Conservation (phyloP, 2,888 invertebrate species). For the Parnassius orleans region DNA sequence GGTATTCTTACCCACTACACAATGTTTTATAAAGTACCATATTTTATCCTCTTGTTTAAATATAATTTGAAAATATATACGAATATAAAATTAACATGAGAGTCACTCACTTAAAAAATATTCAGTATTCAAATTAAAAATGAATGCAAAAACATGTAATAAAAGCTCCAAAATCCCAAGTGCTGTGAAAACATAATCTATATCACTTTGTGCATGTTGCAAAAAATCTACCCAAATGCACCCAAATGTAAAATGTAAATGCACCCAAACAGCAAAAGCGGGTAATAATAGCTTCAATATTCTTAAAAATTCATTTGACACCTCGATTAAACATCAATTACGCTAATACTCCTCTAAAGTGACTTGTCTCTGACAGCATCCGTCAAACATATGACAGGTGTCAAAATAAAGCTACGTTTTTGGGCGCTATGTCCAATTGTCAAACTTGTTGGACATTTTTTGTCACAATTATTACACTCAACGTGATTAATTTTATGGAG, state of each 20-base stretch:
- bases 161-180: background rate
- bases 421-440: conserved; percentile 5
- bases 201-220: conserved; percentile 9
- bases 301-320: background rate
- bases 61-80: background rate
- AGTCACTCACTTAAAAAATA: background rate
- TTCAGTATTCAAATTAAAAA: conserved; percentile 1
- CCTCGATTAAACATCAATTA: too few relatives aligned
- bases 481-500: too few relatives aligned
- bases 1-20: too few relatives aligned
- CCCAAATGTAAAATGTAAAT: too few relatives aligned
- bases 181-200: conserved; percentile 2
- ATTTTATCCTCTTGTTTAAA: background rate
- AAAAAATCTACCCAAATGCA: too few relatives aligned
- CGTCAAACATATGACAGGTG: conserved; percentile 10
- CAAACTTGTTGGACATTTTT: conserved; percentile 1
- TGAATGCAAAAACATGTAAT: background rate
- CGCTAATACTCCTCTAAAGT: background rate
- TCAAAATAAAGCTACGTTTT: conserved; percentile 9
- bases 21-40: background rate
- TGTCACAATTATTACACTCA: background rate
- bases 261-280: background rate
- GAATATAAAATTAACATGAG: background rate
- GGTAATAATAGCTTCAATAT: conserved; percentile 3
- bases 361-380: conserved; percentile 5